Evolutionary conservation across 2,797 vertebrate genomes (phyloP), one percentile per base, ranked within the genome.

Genomic region (Apogon hyalosoma): DNA sequence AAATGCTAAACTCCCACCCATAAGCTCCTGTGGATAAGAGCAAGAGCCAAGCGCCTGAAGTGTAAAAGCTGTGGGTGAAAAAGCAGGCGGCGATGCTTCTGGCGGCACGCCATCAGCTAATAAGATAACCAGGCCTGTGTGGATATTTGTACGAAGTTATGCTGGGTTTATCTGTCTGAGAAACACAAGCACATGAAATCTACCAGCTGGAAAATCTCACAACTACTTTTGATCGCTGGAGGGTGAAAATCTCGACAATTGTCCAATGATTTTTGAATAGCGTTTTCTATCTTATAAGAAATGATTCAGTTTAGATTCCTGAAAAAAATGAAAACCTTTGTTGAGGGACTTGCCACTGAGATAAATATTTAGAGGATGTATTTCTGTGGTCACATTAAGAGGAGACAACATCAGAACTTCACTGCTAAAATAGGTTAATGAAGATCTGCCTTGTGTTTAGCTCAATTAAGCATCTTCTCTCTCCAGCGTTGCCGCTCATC

Each of bases 121-220:
- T 81, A 77, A 85, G 73, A 74, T 71, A 73, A 76, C 36, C 21
- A 40, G 59, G 51, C 71, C 71, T 77, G 69, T 83, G 67, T 69
- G 56, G 64, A 73, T 78, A 75, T 81, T 78, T 73, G 64, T 63
- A 65, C 70, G 61, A 67, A 54, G 71, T 73, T 57, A 66, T 56
- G 43, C 52, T 31, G n/a, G 21, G 70, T 7, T 31, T 46, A 60
- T 75, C 41, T 77, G 46, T 69, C 73, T 19, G 73, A 67, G 24
- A 73, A 54, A 77, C 57, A 18, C 68, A 48, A 58, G 53, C 60
- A 70, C 80, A 81, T 78, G 46, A 79, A 83, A 87, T 59, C 75
- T 42, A 64, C 68, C 70, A 62, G 49, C 61, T 0, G 38, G 70
- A 80, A 81, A 84, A 83, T 76, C 50, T 56, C 65, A 56, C 63